These are phyloP conservation scores for Holacanthella duospinosa DNA, from an alignment of 2,888 invertebrate genomes.

Conservation along the genomic window DNA sequence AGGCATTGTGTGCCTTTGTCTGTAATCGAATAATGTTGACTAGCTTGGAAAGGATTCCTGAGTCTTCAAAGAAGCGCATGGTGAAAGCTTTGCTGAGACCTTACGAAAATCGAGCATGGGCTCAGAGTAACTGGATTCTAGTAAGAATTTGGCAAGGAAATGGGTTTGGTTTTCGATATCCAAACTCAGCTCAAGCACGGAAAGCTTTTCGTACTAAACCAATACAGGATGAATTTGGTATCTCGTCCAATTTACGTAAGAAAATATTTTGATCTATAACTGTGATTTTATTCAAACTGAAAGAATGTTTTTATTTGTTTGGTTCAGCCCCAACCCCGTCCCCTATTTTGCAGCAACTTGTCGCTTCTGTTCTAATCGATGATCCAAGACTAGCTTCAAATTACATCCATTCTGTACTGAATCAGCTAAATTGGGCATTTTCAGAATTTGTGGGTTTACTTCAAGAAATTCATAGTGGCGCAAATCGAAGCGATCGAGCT, in stretches of 20 bases:
- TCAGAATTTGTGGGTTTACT: conserved; percentile 75
- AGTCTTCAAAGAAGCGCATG: conserved; percentile 55
- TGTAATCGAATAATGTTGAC: conserved; percentile 60
- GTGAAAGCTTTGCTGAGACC: conserved; percentile 60
- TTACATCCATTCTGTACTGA: conserved; percentile 65
- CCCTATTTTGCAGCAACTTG: conserved; percentile 52
- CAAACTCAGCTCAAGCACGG: conserved; percentile 47
- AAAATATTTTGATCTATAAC: conserved; percentile 1
- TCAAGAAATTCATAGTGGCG: conserved; percentile 63
- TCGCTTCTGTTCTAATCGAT: conserved; percentile 51
- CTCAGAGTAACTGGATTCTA: conserved; percentile 74
- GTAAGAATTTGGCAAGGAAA: conserved; percentile 74
- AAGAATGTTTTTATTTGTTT: not conserved
- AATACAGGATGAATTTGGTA: conserved; percentile 45
- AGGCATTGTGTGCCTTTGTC: conserved; percentile 65
- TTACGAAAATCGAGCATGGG: conserved; percentile 71
- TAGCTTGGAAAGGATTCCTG: conserved; percentile 57
- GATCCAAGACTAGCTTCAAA: conserved; percentile 56
- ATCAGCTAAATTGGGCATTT: conserved; percentile 77
- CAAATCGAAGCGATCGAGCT: conserved; percentile 49
- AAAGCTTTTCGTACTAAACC: conserved; percentile 44
- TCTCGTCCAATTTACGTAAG: conserved; percentile 33
- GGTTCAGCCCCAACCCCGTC: conserved; percentile 58
- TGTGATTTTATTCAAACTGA: not conserved
- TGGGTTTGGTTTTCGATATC: conserved; percentile 64